Evolutionary conservation across 2,797 vertebrate genomes (phyloP).

Genomic region (Carduelis carduelis): DNA sequence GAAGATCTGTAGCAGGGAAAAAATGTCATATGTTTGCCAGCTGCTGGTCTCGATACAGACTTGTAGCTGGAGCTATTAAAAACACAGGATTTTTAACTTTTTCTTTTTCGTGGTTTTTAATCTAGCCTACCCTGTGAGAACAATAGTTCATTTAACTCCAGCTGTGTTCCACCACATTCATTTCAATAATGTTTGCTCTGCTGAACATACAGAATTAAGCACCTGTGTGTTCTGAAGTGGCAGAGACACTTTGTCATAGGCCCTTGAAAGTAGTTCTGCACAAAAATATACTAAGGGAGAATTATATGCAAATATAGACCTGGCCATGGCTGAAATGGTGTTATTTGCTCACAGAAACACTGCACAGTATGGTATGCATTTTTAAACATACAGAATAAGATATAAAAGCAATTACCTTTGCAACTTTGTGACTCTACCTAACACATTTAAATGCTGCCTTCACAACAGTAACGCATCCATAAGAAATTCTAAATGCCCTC

Average conservation of each 20-base stretch:
- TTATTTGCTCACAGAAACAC: background rate
- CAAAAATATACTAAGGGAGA: background rate
- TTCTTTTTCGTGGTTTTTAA: conserved; percentile 9
- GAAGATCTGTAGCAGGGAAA: background rate
- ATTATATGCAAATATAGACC: background rate
- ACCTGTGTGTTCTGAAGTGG: conserved; percentile 45
- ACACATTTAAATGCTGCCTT: background rate
- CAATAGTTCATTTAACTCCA: conserved; percentile 61
- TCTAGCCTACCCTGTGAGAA: conserved; percentile 36
- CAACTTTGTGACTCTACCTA: background rate
- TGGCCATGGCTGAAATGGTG: background rate
- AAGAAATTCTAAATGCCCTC: background rate
- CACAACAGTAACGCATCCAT: background rate
- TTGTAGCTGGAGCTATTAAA: conserved; percentile 2
- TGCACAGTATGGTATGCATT: background rate
- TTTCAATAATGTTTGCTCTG: conserved; percentile 56
- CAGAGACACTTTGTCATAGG: conserved; percentile 37
- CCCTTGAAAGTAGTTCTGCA: background rate
- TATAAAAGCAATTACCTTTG: background rate
- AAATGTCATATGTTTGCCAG: conserved; percentile 43
- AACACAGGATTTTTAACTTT: background rate
- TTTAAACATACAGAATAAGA: background rate
- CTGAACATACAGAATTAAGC: conserved; percentile 50
- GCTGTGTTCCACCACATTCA: conserved; percentile 45
- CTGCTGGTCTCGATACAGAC: background rate